Percentiles rank a stretch among this genome's conserved stretches.
Evolutionary conservation across 2,113 vertebrate genomes (phyloP).

Genomic region (Grallaria varia): DNA sequence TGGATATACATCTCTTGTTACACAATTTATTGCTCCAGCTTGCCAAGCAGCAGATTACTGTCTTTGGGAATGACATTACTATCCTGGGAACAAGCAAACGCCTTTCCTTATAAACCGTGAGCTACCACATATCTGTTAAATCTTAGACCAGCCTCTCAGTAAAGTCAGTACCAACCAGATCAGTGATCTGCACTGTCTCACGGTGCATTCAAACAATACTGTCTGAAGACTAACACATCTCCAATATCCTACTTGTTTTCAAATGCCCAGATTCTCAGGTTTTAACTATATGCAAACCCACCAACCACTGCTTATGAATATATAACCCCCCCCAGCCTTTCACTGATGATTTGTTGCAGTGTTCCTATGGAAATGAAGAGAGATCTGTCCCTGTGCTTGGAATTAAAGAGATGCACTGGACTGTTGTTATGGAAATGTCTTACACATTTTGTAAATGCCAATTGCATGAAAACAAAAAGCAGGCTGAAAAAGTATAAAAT

Average conservation of each 20-base stretch:
- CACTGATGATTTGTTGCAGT: neutral
- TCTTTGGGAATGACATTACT: neutral
- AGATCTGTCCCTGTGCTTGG: neutral
- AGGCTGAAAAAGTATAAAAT: neutral
- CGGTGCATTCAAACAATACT: neutral
- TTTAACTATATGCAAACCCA: neutral
- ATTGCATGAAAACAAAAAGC: neutral
- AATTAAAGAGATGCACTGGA: neutral
- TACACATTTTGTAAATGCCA: neutral
- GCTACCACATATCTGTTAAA: neutral
- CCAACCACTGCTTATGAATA: neutral
- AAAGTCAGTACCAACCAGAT: neutral
- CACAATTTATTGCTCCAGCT: neutral
- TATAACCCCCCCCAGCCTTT: neutral
- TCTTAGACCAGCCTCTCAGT: neutral
- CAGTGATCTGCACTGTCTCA: neutral
- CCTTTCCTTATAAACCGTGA: neutral
- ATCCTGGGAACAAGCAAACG: neutral
- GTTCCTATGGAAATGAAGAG: neutral
- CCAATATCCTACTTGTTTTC: neutral
- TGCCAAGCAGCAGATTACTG: neutral
- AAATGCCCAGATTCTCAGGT: neutral
- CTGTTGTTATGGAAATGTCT: slow-evolving; percentile 13
- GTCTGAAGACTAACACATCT: neutral
- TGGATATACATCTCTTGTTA: neutral